Evolutionary conservation across 2,888 invertebrate species (phyloP).

Genomic region (Silvanus unidentatus): DNA sequence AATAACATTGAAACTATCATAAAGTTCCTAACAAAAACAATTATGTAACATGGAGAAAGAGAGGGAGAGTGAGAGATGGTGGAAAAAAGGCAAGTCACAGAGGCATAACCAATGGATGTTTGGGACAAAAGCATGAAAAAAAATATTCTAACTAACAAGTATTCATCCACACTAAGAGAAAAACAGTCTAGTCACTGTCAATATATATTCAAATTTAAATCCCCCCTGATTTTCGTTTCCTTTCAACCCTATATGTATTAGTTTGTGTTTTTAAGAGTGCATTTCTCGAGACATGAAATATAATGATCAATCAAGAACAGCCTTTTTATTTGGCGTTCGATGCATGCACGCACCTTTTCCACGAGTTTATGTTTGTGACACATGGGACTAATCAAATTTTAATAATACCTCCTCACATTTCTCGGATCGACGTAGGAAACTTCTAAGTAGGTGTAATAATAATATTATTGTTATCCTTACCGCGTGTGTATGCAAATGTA

Average conservation of each 20-base stretch:
- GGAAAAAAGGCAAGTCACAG: slow-evolving; percentile 20
- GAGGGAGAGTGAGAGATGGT: neutral
- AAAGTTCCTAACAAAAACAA: slow-evolving; percentile 4
- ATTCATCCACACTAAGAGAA: slow-evolving; percentile 19
- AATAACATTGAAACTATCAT: neutral
- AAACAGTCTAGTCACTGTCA: slow-evolving; percentile 38
- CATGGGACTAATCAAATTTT: too few relatives aligned
- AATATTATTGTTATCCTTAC: neutral
- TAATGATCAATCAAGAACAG: slow-evolving; percentile 39
- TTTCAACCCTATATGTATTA: slow-evolving; percentile 11
- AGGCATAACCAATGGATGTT: slow-evolving; percentile 15
- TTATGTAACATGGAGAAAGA: neutral
- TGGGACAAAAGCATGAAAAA: slow-evolving; percentile 21
- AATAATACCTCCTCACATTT: neutral
- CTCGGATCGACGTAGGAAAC: neutral
- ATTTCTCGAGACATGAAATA: slow-evolving; percentile 40
- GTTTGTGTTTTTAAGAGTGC: slow-evolving; percentile 22
- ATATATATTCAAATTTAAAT: slow-evolving; percentile 44
- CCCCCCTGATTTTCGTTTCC: slow-evolving; percentile 28
- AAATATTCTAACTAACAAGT: slow-evolving; percentile 21
- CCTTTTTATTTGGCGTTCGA: slow-evolving; percentile 18
- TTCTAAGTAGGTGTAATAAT: neutral
- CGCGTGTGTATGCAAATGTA: too few relatives aligned
- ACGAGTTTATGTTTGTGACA: too few relatives aligned
- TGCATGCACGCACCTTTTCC: slow-evolving; percentile 14